phyloP scores from a whole-genome alignment of 2,113 vertebrate species.

The Alectura lathami region DNA sequence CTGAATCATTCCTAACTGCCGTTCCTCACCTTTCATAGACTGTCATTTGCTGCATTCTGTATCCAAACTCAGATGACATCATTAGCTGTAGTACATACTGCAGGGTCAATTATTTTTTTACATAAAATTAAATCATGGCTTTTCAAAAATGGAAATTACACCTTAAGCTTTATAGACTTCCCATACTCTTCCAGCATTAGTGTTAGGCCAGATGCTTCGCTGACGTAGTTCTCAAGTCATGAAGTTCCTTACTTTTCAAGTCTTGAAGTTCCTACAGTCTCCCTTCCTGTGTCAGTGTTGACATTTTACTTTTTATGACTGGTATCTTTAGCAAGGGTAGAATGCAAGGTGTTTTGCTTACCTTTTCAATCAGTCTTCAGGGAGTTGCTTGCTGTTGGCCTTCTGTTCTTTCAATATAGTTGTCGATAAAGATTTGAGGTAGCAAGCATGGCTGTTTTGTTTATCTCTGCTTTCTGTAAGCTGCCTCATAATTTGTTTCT shows the following conservation, averaged over 20 bases:
- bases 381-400: background rate
- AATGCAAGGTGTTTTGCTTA: background rate
- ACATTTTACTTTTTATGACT: constrained; percentile 16
- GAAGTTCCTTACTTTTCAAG: background rate
- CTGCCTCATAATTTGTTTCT: constrained; percentile 2
- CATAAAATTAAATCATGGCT: background rate
- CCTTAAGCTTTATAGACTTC: background rate
- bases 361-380: constrained; percentile 4
- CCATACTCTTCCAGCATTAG: background rate
- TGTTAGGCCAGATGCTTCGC: background rate
- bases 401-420: background rate
- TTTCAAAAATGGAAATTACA: background rate
- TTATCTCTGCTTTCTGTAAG: background rate
- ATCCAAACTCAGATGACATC: background rate
- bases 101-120: background rate
- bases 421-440: background rate
- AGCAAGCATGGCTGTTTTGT: background rate
- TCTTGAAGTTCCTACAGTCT: background rate
- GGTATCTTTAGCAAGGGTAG: background rate
- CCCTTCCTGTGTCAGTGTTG: background rate
- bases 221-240: background rate
- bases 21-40: background rate
- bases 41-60: background rate
- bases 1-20: background rate
- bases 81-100: background rate